These are phyloP conservation scores for Lasiurus cinereus DNA, from an alignment of 2,113 vertebrate species.

Conservation along the genomic window DNA sequence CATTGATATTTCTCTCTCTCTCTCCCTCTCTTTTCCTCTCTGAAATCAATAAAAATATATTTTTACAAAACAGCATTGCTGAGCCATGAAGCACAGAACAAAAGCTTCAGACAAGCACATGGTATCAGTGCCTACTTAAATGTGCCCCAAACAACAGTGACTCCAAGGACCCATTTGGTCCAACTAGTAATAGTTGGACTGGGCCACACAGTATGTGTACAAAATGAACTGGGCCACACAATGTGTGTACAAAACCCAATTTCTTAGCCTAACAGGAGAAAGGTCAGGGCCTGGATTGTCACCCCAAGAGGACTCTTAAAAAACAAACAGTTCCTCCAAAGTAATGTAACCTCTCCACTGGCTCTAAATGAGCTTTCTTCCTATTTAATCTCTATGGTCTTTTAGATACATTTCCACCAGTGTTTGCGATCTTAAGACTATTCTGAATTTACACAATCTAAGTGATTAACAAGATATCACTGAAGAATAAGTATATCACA, in stretches of 20 bases:
- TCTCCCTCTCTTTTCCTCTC: too few species aligned
- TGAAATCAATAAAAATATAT: too few species aligned
- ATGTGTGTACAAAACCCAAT: background rate
- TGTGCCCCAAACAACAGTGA: background rate
- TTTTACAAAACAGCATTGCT: background rate
- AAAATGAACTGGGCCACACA: background rate
- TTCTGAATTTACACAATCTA: constrained; percentile 47
- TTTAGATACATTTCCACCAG: background rate
- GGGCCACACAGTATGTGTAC: background rate
- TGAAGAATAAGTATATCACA: background rate
- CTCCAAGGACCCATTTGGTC: background rate
- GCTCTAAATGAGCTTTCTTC: background rate
- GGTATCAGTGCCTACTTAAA: background rate
- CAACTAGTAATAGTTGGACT: background rate
- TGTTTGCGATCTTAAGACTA: background rate
- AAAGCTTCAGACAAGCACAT: background rate
- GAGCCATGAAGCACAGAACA: background rate
- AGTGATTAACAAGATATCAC: background rate
- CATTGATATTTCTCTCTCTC: too few species aligned
- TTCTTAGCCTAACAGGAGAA: background rate
- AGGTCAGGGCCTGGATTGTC: background rate
- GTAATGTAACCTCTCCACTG: too few species aligned
- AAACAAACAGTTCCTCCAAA: background rate
- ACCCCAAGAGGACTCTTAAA: background rate
- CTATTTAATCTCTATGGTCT: background rate